phyloP scores from a whole-genome alignment of 1,140 invertebrate genomes.

The Achatina immaculata region DNA sequence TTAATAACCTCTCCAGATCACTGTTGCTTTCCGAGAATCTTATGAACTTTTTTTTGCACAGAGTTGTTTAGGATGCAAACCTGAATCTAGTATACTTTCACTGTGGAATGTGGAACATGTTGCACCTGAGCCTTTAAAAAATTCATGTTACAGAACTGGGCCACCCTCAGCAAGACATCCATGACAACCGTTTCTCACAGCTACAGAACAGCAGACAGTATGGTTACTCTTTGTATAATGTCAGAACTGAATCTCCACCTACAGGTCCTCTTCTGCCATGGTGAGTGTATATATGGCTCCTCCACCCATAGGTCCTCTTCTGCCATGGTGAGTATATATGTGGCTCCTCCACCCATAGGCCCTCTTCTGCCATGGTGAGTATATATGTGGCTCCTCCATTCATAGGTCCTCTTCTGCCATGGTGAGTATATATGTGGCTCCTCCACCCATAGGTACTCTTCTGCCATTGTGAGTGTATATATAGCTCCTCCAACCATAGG shows the following conservation, averaged over 20 bases:
- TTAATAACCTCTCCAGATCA: no score
- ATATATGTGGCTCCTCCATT: not conserved
- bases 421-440: not conserved
- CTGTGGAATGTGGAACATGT: no score
- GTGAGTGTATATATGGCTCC: slow-evolving; percentile 2
- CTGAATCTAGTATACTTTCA: no score
- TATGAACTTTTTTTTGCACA: no score
- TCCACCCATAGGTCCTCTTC: not conserved
- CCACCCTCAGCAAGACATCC: slow-evolving; percentile 40
- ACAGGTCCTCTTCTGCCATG: slow-evolving; percentile 35
- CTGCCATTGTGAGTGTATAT: not conserved
- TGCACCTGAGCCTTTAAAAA: no score
- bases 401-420: not conserved
- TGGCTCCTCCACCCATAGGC: not conserved
- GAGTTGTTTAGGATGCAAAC: no score
- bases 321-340: not conserved
- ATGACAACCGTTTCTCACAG: slow-evolving; percentile 41
- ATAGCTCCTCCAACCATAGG: not conserved
- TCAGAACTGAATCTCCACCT: slow-evolving; percentile 44
- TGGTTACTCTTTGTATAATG: slow-evolving; percentile 41
- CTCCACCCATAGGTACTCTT: not conserved
- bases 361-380: not conserved
- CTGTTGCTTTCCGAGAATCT: no score
- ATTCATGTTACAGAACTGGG: slow-evolving; percentile 45
- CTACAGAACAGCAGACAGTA: slow-evolving; percentile 34